Evolutionary conservation across 2,888 invertebrate genomes (phyloP).

Genomic region (Andricus curvator): DNA sequence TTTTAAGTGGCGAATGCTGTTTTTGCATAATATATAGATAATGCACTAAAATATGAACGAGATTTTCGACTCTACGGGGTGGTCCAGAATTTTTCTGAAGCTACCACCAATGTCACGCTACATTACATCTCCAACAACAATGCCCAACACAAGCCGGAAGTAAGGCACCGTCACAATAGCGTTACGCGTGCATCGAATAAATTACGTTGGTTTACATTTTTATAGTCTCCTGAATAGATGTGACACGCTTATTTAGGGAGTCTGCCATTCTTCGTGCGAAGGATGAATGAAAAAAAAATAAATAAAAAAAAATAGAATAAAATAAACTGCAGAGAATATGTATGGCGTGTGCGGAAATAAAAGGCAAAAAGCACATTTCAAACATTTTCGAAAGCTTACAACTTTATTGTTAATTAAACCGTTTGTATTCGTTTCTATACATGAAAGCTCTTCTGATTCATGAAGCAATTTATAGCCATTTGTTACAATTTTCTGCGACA

Average conservation of each 20-base stretch:
- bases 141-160: conserved; percentile 63
- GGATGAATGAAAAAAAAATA: background rate
- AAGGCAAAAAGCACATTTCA: conserved; percentile 25
- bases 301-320: no score
- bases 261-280: conserved; percentile 41
- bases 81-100: background rate
- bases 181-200: conserved; percentile 66
- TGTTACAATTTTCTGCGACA: background rate
- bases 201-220: conserved; percentile 72
- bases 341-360: conserved; percentile 36
- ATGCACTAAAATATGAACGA: no score
- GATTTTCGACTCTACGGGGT: background rate
- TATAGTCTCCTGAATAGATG: conserved; percentile 60
- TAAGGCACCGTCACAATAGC: conserved; percentile 65
- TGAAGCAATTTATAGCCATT: background rate
- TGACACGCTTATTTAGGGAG: conserved; percentile 56
- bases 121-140: conserved; percentile 27
- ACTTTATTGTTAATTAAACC: conserved; percentile 3
- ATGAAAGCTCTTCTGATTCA: background rate
- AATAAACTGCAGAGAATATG: conserved; percentile 24
- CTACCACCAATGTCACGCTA: conserved; percentile 8
- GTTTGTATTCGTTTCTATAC: background rate
- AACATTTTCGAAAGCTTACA: conserved; percentile 26
- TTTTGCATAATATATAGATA: no score
- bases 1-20: no score